phyloP scores from a whole-genome alignment of 2,888 invertebrate genomes.

The Harpagoxenus sublaevis region DNA sequence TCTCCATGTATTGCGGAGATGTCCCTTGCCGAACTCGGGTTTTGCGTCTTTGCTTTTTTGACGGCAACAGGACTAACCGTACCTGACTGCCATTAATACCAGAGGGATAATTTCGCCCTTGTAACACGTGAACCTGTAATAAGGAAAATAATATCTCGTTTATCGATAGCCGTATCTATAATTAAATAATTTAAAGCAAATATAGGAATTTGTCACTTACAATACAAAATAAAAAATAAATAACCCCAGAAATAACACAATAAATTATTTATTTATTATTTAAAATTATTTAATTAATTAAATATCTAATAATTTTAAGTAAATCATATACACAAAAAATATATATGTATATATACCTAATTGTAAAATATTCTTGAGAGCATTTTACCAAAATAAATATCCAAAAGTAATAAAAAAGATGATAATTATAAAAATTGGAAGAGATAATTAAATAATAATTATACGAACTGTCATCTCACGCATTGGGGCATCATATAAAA shows the following conservation, averaged over 20 bases:
- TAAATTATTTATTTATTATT: no score
- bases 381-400: not conserved
- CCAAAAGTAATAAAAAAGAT: not conserved
- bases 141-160: constrained; percentile 6
- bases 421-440: not conserved
- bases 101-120: constrained; percentile 94
- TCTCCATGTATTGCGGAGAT: constrained; percentile 97
- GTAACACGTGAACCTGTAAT: constrained; percentile 91
- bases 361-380: not conserved
- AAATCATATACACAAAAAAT: not conserved
- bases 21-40: constrained; percentile 97
- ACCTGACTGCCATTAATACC: constrained; percentile 92
- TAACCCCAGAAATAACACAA: not conserved
- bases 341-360: not conserved
- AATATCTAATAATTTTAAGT: no score
- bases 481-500: constrained; percentile 96
- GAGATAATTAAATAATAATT: not conserved
- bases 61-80: constrained; percentile 94
- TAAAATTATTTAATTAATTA: no score
- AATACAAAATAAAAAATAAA: not conserved
- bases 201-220: not conserved
- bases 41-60: constrained; percentile 97
- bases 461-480: constrained; percentile 92
- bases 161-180: not conserved
- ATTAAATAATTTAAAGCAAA: not conserved